Conservation (phyloP, 2,888 invertebrate genomes). For the Mylabris sibirica region DNA sequence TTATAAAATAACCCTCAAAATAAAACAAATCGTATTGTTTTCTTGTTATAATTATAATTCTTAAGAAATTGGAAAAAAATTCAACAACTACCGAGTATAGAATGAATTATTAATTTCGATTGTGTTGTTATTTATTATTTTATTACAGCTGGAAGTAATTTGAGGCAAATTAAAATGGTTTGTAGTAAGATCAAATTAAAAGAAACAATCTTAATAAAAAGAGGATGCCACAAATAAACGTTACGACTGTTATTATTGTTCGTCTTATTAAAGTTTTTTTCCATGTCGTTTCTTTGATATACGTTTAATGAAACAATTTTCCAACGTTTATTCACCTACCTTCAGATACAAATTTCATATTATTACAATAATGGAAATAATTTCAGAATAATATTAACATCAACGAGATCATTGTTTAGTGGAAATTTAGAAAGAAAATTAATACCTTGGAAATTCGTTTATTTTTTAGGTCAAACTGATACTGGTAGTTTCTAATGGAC, state of each 20-base stretch:
- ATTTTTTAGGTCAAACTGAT: constrained; percentile 23
- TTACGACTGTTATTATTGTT: background rate
- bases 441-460: constrained; percentile 11
- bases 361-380: background rate
- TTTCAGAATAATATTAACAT: background rate
- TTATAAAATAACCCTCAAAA: background rate
- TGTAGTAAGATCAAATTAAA: background rate
- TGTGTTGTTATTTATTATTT: background rate
- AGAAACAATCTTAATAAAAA: background rate
- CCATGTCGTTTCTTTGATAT: background rate
- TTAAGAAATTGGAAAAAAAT: background rate
- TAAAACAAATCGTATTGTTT: background rate
- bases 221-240: constrained; percentile 9
- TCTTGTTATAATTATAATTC: background rate
- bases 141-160: background rate
- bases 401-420: background rate
- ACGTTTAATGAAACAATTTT: background rate
- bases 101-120: constrained; percentile 5
- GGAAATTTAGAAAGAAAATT: background rate
- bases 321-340: background rate
- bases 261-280: background rate
- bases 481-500: constrained; percentile 19
- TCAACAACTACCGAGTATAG: background rate
- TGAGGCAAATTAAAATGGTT: background rate
- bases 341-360: background rate